Conservation (phyloP, 2,888 invertebrate genomes). For the Campoplex capitator region DNA sequence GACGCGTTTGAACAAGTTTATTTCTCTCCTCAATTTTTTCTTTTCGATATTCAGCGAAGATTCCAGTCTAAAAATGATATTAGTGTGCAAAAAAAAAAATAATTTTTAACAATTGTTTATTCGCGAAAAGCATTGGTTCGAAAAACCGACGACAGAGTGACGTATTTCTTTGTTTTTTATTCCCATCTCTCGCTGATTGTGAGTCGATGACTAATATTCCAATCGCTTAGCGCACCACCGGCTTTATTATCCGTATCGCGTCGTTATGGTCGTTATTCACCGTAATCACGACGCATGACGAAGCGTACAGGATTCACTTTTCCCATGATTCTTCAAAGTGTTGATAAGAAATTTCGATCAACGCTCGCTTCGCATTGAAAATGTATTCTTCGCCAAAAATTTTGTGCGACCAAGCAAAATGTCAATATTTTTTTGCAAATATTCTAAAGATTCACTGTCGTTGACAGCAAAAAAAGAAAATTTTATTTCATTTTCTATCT, state of each 20-base stretch:
- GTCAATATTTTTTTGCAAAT: not conserved
- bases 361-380: not conserved
- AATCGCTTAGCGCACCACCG: not conserved
- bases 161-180: not conserved
- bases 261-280: not conserved
- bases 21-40: too few relatives aligned
- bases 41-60: not conserved
- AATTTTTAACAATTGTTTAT: not conserved
- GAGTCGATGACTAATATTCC: slow-evolving; percentile 20
- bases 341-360: not conserved
- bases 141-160: not conserved
- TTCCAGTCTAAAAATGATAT: not conserved
- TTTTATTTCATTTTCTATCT: not conserved
- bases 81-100: not conserved
- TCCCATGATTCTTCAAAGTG: slow-evolving; percentile 17
- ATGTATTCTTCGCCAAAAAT: not conserved
- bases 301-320: slow-evolving; percentile 25
- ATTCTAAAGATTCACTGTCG: not conserved
- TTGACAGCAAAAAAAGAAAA: not conserved
- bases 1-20: not conserved
- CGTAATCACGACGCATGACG: slow-evolving; percentile 26
- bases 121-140: not conserved
- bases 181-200: not conserved
- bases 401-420: too few relatives aligned
- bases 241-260: slow-evolving; percentile 37